phyloP scores from a whole-genome alignment of 2,888 invertebrate genomes.

The Pediacus dermestoides region DNA sequence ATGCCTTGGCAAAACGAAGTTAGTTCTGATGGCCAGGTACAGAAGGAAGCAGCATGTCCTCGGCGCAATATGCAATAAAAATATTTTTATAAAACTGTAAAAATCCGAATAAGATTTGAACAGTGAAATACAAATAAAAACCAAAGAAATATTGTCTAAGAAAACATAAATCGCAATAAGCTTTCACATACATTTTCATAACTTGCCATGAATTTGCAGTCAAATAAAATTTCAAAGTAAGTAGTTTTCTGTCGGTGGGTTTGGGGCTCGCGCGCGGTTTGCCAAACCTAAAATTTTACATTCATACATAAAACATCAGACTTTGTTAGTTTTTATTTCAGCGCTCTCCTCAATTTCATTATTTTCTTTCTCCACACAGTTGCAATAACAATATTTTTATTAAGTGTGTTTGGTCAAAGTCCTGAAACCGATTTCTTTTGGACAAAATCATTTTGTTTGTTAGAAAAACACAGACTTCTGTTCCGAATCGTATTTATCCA shows the following conservation, averaged over 20 bases:
- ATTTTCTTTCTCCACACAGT: no score
- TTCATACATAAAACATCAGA: conserved; percentile 26
- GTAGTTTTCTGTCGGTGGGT: conserved; percentile 17
- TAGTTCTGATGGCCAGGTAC: no score
- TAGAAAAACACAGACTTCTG: no score
- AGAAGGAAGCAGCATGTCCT: no score
- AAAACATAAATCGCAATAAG: conserved; percentile 31
- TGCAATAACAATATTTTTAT: conserved; percentile 2
- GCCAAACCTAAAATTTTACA: conserved; percentile 17
- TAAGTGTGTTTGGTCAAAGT: no score
- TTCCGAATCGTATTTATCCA: no score
- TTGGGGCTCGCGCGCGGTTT: background rate
- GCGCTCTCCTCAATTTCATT: conserved; percentile 7
- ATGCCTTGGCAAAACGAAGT: no score
- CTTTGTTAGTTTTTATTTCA: conserved; percentile 6
- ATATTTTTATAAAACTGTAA: no score
- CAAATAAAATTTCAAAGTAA: conserved; percentile 20
- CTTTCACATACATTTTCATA: conserved; percentile 27
- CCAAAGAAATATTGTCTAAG: conserved; percentile 21
- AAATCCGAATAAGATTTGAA: no score
- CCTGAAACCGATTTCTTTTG: no score
- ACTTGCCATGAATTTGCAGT: conserved; percentile 24
- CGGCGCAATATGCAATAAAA: no score
- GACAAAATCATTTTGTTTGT: no score
- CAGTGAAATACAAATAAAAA: conserved; percentile 16